Evolutionary conservation across 2,113 vertebrate genomes (phyloP), one percentile per base, ranked within the genome.

Genomic region (Micromys minutus): DNA sequence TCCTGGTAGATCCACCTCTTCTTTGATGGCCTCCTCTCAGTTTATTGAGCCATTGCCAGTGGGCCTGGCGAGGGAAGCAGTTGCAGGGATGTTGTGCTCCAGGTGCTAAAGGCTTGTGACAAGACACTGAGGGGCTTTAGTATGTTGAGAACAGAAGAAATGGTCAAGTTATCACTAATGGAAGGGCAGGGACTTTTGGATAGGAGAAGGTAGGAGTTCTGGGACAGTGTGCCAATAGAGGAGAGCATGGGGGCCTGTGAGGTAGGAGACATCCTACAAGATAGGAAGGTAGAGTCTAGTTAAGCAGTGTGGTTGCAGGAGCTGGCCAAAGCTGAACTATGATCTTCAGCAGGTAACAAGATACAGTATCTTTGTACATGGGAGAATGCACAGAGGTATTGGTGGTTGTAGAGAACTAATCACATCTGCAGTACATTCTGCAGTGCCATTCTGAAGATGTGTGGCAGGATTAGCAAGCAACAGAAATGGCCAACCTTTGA

Each of bases 81-180:
- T 10, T 13, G 10, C 6, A 67, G 0, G 29, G 34, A 24, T 17
- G 16, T 29, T 26, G 11, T 52, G 11, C 4, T 11, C 50, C 50
- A 52, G 50, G 50, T 52, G 50, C 7, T 52, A 52, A 52, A 67
- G 31, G 2, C 8, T n/a, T 67, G 9, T 39, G 11, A 1, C 12
- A 7, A 47, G 36, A 77, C 76, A 39, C 3, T 5, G 52, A 19
- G 42, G 7, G 52, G 8, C 0, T 31, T 11, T 31, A 7, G 13
- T n/a, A 19, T 79, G 52, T 65, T 81, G 24, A 61, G 19, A 34
- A 61, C 39, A 22, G 34, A n/a, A 85, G 67, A 83, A n/a, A 50
- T 0, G 0, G 50, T 5, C 39, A 59, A 47, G 15, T 13, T 5
- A 3, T 67, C 15, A 1, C 92, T 11, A 21, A 17, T 36, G 84